These are phyloP conservation scores for Bemisia tabaci DNA, from an alignment of 1,140 invertebrate species.

Conservation along the genomic window DNA sequence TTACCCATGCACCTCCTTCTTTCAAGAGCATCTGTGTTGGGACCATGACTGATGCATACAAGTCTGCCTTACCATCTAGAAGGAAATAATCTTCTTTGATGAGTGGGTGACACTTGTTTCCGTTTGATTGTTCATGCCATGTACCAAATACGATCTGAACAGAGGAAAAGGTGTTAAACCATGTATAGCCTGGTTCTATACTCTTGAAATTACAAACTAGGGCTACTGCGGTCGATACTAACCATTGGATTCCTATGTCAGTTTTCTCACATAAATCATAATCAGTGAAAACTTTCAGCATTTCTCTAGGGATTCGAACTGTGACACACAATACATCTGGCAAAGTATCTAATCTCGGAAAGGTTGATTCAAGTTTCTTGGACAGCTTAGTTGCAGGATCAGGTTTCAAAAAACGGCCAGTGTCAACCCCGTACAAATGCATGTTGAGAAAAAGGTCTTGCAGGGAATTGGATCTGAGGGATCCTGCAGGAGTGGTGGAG, in stretches of 20 bases:
- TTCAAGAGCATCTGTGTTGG: not conserved
- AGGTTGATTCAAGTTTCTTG: not conserved
- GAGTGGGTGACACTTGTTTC: not conserved
- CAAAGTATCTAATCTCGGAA: not conserved
- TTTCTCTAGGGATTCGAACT: not conserved
- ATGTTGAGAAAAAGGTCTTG: not conserved
- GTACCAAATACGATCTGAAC: not conserved
- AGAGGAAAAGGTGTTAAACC: not conserved
- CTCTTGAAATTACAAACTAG: not conserved
- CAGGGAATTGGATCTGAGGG: too few species aligned
- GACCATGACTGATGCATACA: not conserved
- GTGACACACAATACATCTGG: not conserved
- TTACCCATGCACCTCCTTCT: too few species aligned
- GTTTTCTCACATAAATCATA: not conserved
- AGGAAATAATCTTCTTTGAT: not conserved
- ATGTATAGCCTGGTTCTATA: not conserved
- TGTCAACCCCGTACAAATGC: not conserved
- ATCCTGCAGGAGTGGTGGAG: not conserved
- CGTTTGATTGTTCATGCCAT: not conserved
- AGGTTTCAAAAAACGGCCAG: not conserved
- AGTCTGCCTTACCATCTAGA: not conserved
- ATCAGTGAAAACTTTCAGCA: not conserved
- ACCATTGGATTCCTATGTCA: too few species aligned
- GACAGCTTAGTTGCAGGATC: not conserved
- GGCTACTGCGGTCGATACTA: too few species aligned